Conservation (phyloP, 2,113 vertebrate species). For the Oncorhynchus tshawytscha region DNA sequence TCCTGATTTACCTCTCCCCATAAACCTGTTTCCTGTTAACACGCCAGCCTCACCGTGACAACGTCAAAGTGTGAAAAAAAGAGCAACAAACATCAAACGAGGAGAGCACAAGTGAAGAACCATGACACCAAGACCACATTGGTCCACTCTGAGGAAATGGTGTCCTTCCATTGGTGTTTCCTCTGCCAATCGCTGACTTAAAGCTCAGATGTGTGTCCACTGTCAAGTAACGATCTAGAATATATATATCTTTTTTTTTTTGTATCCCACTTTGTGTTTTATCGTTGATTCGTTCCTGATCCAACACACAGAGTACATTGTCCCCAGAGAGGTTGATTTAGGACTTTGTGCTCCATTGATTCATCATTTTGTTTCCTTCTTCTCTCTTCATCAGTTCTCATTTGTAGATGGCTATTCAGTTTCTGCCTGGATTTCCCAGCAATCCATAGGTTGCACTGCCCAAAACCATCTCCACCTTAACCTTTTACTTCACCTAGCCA, state of each 20-base stretch:
- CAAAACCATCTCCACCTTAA: slow-evolving; percentile 53
- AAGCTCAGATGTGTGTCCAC: slow-evolving; percentile 26
- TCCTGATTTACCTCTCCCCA: slow-evolving; percentile 22
- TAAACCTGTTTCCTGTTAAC: slow-evolving; percentile 31
- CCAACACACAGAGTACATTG: not conserved
- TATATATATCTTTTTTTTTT: not conserved
- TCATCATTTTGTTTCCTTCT: slow-evolving; percentile 5
- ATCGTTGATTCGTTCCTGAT: slow-evolving; percentile 22
- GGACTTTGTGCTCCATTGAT: slow-evolving; percentile 20
- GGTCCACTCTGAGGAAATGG: not conserved
- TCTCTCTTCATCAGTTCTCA: slow-evolving; percentile 61
- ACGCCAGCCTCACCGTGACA: slow-evolving; percentile 41
- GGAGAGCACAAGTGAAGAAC: not conserved
- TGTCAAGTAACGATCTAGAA: slow-evolving; percentile 32
- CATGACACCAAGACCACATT: not conserved
- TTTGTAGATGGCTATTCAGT: slow-evolving; percentile 22
- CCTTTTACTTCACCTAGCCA: slow-evolving; percentile 53
- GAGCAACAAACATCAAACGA: slow-evolving; percentile 13
- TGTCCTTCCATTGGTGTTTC: slow-evolving; percentile 13
- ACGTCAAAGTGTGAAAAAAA: slow-evolving; percentile 43
- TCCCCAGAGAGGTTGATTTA: not conserved
- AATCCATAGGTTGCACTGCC: slow-evolving; percentile 80
- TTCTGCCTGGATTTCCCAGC: slow-evolving; percentile 43
- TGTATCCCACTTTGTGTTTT: slow-evolving; percentile 21
- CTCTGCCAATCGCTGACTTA: slow-evolving; percentile 12